A percentile compares a stretch with the other conserved stretches of the same genome.
phyloP scores from a whole-genome alignment of 1,140 invertebrate species.

The Dendroctonus ponderosae region DNA sequence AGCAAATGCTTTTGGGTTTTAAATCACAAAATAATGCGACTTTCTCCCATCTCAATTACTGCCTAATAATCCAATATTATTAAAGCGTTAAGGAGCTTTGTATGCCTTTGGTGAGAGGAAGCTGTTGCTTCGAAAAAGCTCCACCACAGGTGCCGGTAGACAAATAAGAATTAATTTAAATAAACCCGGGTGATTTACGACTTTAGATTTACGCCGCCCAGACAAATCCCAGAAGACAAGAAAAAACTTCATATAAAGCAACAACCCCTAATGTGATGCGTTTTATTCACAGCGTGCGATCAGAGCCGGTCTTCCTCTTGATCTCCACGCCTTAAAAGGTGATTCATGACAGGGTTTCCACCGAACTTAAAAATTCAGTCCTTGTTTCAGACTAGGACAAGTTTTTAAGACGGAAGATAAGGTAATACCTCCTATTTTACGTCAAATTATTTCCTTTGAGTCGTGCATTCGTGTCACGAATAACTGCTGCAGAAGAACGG shows the following conservation, averaged over 20 bases:
- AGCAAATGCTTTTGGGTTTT: too few species aligned
- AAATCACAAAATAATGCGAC: too few species aligned
- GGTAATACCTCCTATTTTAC: conserved; percentile 30
- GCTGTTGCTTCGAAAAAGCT: too few species aligned
- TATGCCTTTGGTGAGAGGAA: too few species aligned
- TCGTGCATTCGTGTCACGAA: conserved; percentile 30
- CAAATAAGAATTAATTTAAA: too few species aligned
- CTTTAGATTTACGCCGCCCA: too few species aligned
- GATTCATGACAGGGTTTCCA: conserved; percentile 26
- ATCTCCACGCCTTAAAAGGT: conserved; percentile 14
- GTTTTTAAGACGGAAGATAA: conserved; percentile 30
- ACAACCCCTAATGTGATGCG: conserved; percentile 3
- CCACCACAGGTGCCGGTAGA: too few species aligned
- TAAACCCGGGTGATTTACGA: too few species aligned
- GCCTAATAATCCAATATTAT: too few species aligned
- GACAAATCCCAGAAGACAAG: too few species aligned
- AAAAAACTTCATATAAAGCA: background rate
- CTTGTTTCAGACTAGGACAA: conserved; percentile 23
- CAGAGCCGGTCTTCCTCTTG: background rate
- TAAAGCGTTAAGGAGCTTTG: too few species aligned
- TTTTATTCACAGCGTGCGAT: conserved; percentile 17
- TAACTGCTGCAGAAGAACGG: conserved; percentile 16
- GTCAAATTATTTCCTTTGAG: conserved; percentile 30
- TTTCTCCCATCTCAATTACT: too few species aligned
- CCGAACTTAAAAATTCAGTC: conserved; percentile 25